A percentile compares a stretch with the other conserved stretches of the same genome.
Evolutionary conservation across 2,113 vertebrate species (phyloP).

Genomic region (Carassius carassius): DNA sequence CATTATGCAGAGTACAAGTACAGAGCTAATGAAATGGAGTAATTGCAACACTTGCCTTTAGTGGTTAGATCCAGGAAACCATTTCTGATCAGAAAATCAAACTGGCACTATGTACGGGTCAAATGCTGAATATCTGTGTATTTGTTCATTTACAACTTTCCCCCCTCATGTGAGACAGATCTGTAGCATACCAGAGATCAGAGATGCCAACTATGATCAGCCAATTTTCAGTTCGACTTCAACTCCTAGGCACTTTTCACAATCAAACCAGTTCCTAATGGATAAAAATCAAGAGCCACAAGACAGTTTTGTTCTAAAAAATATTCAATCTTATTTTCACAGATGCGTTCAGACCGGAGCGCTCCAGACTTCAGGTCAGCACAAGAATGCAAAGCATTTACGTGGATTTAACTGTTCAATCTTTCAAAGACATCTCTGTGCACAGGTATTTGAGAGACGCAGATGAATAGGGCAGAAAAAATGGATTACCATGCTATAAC

Average conservation of each 20-base stretch:
- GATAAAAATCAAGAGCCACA: not conserved
- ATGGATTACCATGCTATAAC: slow-evolving; percentile 38
- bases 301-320: not conserved
- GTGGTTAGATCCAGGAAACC: no score
- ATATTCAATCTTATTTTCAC: not conserved
- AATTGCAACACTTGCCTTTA: no score
- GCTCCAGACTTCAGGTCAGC: not conserved
- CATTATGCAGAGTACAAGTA: no score
- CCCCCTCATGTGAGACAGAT: not conserved
- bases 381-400: not conserved
- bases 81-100: no score
- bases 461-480: slow-evolving; percentile 18
- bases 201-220: not conserved
- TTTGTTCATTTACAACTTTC: no score
- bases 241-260: not conserved
- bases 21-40: no score
- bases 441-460: slow-evolving; percentile 16
- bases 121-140: no score
- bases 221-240: not conserved
- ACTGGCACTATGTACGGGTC: no score
- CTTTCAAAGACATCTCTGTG: not conserved
- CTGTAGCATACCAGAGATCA: not conserved
- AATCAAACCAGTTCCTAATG: not conserved
- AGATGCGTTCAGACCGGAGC: not conserved
- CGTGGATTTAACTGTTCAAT: not conserved